Conservation (phyloP, 2,113 vertebrate species). For the Australoheros scitulus region DNA sequence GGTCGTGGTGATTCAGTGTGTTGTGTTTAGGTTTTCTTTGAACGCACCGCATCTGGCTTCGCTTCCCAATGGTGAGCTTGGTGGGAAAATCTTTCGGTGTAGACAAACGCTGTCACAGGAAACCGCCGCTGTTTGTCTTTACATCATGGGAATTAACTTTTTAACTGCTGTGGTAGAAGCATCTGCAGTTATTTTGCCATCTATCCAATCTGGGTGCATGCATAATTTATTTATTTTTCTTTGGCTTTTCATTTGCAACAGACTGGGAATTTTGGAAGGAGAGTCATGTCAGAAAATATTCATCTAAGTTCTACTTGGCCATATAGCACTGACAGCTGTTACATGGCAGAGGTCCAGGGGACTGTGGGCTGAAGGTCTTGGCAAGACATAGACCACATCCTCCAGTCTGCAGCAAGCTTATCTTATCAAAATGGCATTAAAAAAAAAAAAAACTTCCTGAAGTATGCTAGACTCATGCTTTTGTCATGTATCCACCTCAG, state of each 20-base stretch:
- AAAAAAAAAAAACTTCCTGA: background rate
- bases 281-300: background rate
- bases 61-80: background rate
- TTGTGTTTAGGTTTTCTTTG: background rate
- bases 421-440: background rate
- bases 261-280: background rate
- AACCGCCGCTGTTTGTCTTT: background rate
- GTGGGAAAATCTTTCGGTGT: conserved; percentile 33
- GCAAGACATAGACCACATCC: conserved; percentile 23
- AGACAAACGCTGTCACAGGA: conserved; percentile 29
- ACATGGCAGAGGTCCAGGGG: conserved; percentile 36
- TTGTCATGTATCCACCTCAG: background rate
- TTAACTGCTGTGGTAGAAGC: background rate
- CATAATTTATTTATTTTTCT: fast-evolving
- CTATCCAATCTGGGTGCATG: background rate
- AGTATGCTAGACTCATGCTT: background rate
- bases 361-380: conserved; percentile 36
- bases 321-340: conserved; percentile 32
- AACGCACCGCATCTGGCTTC: background rate
- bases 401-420: background rate
- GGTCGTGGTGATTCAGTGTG: background rate
- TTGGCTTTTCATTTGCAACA: background rate
- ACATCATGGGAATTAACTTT: background rate
- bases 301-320: conserved; percentile 19
- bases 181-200: background rate